Evolutionary conservation across 2,888 invertebrate genomes (phyloP), one percentile per base, ranked within the genome.

Genomic region (Crematogaster levior): DNA sequence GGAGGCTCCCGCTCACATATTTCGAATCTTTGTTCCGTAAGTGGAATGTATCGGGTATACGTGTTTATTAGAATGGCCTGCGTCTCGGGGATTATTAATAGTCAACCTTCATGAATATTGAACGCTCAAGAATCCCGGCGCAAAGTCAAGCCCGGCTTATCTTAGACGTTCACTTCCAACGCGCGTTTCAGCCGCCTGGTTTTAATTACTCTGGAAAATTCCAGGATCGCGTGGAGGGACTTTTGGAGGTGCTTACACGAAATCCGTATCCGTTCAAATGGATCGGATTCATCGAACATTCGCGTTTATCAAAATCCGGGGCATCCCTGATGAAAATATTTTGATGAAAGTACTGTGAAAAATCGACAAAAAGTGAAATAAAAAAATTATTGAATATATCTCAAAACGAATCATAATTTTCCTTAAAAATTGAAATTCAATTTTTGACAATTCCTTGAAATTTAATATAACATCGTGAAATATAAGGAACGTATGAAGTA

Each of bases 91-190:
- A 90, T 93, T 93, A 93, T 93, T 93, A 91, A 93, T 93, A 93
- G 93, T 90, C 93, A 93, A 93, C 93, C 93, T 93, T 93, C 93
- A 92, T 93, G 92, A 93, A 93, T 93, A 93, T 93, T 92, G 91
- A 93, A 90, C 89, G 91, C 93, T 92, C 89, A 88, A 91, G 90
- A 91, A 91, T 91, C 91, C 87, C 88, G 87, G 87, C 86, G 88
- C 85, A 72, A 79, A 87, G 85, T 87, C 74, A 24, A 84, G 81
- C 48, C 68, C 65, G 51, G 81, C 60, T 68, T 77, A 40, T 74
- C 79, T 77, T 30, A 81, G 61, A 74, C 80, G 51, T 79, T 81
- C 75, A 81, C 77, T 79, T 79, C 56, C 56, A 79, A 72, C 30
- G 43, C 51, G n/a, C 53, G 27, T 53, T 70, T 53, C 53, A 40